These are phyloP conservation scores for Tridacna gigas DNA, from an alignment of 2,888 invertebrate species.

Conservation along the genomic window DNA sequence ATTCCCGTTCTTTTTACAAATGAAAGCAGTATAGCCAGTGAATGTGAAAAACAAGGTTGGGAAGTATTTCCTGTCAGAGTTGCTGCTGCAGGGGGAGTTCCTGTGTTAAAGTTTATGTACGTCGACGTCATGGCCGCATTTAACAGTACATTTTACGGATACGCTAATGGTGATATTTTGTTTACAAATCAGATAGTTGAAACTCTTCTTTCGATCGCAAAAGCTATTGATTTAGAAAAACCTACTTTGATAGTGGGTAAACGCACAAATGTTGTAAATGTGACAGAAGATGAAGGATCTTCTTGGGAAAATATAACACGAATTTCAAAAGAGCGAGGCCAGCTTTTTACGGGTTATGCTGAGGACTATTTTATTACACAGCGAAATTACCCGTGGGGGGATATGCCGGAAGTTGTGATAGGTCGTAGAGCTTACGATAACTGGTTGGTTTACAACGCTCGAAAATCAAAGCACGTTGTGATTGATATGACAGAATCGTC, in stretches of 20 bases:
- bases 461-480: constrained; percentile 66
- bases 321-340: constrained; percentile 67
- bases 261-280: constrained; percentile 72
- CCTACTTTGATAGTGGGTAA: constrained; percentile 68
- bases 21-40: constrained; percentile 55
- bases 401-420: constrained; percentile 77
- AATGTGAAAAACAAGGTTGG: constrained; percentile 68
- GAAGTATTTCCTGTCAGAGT: constrained; percentile 63
- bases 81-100: constrained; percentile 69
- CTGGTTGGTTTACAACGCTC: constrained; percentile 76
- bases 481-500: constrained; percentile 76
- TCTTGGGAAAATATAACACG: constrained; percentile 57
- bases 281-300: constrained; percentile 66
- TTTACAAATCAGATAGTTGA: constrained; percentile 69
- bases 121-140: constrained; percentile 68
- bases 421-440: constrained; percentile 80
- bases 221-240: constrained; percentile 40
- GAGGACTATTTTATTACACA: constrained; percentile 78
- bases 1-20: constrained; percentile 72
- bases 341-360: constrained; percentile 72
- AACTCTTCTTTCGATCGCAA: constrained; percentile 60
- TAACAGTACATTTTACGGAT: constrained; percentile 75
- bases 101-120: constrained; percentile 78
- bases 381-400: constrained; percentile 74
- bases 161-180: constrained; percentile 78